Evolutionary conservation across 2,888 invertebrate genomes (phyloP).

Genomic region (Drosophila longiperda): DNA sequence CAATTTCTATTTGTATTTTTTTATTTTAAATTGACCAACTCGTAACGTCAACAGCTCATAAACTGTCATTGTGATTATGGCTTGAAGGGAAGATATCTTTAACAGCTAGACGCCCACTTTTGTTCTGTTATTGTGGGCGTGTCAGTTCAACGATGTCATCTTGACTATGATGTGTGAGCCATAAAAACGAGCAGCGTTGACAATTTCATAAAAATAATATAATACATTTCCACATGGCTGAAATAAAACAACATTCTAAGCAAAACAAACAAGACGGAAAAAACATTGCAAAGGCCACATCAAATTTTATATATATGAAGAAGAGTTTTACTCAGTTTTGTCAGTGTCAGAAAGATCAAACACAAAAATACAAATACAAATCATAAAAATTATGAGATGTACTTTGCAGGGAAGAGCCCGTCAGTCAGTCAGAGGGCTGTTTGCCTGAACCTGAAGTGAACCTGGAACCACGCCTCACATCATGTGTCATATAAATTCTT

Average conservation of each 20-base stretch:
- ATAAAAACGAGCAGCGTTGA: constrained; percentile 54
- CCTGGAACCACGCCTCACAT: constrained; percentile 48
- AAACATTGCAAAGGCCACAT: constrained; percentile 30
- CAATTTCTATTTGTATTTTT: constrained; percentile 8
- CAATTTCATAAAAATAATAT: constrained; percentile 46
- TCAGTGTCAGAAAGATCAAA: constrained; percentile 50
- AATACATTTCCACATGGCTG: constrained; percentile 44
- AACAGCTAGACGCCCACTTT: constrained; percentile 4
- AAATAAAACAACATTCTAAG: constrained; percentile 37
- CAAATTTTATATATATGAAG: constrained; percentile 21
- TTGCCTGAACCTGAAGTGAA: constrained; percentile 20
- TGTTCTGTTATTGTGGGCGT: constrained; percentile 8
- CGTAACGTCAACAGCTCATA: constrained; percentile 45
- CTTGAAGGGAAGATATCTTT: constrained; percentile 28
- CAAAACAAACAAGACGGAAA: constrained; percentile 13
- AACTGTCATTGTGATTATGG: constrained; percentile 24
- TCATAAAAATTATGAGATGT: constrained; percentile 53
- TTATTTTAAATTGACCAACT: constrained; percentile 9
- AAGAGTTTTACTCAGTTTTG: constrained; percentile 32
- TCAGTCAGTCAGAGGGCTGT: not conserved
- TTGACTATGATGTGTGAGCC: constrained; percentile 34
- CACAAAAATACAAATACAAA: constrained; percentile 38
- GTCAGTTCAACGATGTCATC: constrained; percentile 48
- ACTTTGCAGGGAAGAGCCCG: constrained; percentile 1
- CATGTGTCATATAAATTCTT: constrained; percentile 71